Percentiles rank a stretch among this genome's conserved stretches.
These are phyloP conservation scores for Leuctra nigra DNA, from an alignment of 2,888 invertebrate species.

Conservation along the genomic window DNA sequence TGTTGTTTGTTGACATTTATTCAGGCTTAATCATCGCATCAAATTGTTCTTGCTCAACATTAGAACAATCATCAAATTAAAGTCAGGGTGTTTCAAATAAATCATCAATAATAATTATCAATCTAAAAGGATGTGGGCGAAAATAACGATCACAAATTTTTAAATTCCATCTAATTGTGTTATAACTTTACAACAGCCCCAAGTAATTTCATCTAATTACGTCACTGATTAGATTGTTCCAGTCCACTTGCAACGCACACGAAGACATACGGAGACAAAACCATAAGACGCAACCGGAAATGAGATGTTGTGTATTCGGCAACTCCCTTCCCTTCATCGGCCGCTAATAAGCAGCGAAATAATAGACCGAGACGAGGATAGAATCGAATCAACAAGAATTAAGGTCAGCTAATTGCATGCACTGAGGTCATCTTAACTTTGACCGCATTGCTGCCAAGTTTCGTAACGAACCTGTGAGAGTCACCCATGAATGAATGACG, in stretches of 20 bases:
- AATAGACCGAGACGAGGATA: slow-evolving; percentile 19
- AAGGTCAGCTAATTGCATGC: slow-evolving; percentile 23
- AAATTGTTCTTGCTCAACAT: too few species aligned
- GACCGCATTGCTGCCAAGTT: not conserved
- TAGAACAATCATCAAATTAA: too few species aligned
- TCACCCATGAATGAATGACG: not conserved
- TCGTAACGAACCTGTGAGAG: not conserved
- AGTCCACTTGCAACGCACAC: slow-evolving; percentile 9
- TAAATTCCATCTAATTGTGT: too few species aligned
- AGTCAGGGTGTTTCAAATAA: too few species aligned
- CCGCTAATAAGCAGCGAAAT: slow-evolving; percentile 17
- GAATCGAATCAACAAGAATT: slow-evolving; percentile 23
- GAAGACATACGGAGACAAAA: not conserved
- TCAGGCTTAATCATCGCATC: too few species aligned
- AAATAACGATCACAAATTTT: too few species aligned
- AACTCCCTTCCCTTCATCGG: slow-evolving; percentile 16
- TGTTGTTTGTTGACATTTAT: too few species aligned
- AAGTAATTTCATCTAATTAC: too few species aligned
- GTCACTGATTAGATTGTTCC: too few species aligned
- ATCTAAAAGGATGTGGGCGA: too few species aligned
- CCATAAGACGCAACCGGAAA: slow-evolving; percentile 11
- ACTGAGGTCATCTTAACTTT: slow-evolving; percentile 19
- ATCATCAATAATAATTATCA: too few species aligned
- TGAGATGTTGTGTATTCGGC: slow-evolving; percentile 11
- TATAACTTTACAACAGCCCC: too few species aligned